These are phyloP conservation scores for Rhynchomys soricoides DNA, from an alignment of 2,113 vertebrate genomes.

Conservation along the genomic window DNA sequence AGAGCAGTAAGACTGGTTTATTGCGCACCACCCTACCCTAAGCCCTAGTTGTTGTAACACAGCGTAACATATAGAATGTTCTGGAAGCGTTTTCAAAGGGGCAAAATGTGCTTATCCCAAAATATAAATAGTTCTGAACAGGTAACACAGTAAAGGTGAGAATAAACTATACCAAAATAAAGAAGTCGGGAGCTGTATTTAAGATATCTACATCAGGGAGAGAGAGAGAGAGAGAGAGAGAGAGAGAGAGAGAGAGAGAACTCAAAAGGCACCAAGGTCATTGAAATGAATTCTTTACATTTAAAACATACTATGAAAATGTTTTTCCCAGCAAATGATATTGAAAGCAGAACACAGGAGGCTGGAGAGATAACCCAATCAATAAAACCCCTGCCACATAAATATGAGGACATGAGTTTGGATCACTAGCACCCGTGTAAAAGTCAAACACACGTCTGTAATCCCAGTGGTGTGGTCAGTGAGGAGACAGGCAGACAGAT, in stretches of 20 bases:
- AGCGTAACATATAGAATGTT: background rate
- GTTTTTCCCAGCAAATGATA: background rate
- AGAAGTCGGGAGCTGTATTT: background rate
- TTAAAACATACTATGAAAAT: background rate
- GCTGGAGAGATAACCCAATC: background rate
- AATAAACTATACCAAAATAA: constrained; percentile 38
- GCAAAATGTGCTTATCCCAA: background rate
- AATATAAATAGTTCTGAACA: background rate
- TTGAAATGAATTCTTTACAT: background rate
- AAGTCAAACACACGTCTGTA: background rate
- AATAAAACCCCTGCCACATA: background rate
- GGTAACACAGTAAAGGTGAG: background rate
- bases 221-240: background rate
- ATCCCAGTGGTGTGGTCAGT: background rate
- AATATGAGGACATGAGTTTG: background rate
- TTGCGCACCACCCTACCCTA: background rate
- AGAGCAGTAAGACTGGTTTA: background rate
- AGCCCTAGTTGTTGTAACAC: background rate
- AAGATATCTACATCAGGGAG: background rate
- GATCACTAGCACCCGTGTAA: background rate
- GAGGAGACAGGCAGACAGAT: background rate
- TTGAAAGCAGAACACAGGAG: background rate
- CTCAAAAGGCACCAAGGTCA: background rate
- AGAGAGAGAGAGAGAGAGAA: background rate
- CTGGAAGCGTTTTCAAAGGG: background rate